Conservation (phyloP, 92 coral and sea anemone genomes). For the Porites evermanni region DNA sequence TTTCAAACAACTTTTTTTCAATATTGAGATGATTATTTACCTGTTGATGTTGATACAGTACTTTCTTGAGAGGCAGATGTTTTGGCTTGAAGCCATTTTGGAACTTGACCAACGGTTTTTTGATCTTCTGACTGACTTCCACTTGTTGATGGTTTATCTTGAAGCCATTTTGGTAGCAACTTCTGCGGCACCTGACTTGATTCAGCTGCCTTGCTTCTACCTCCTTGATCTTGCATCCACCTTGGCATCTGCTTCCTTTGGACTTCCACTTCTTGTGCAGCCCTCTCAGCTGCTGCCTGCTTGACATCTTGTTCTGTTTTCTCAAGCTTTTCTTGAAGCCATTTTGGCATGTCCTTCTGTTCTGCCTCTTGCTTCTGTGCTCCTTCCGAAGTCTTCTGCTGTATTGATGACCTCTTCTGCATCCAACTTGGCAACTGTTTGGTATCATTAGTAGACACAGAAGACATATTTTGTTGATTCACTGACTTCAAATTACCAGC, state of each 20-base stretch:
- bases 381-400: conserved; percentile 16
- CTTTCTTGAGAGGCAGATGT: conserved; percentile 11
- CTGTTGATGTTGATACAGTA: conserved; percentile 17
- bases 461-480: conserved; percentile 25
- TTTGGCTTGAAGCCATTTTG: conserved; percentile 75
- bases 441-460: conserved; percentile 17
- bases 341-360: conserved; percentile 40
- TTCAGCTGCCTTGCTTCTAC: neutral
- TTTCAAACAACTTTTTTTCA: neutral
- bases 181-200: conserved; percentile 10
- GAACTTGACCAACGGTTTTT: conserved; percentile 32
- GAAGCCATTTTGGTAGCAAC: conserved; percentile 59
- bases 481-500: neutral
- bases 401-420: conserved; percentile 30
- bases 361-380: neutral
- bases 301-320: conserved; percentile 31
- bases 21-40: neutral
- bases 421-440: conserved; percentile 57
- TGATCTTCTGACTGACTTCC: conserved; percentile 9
- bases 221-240: conserved; percentile 63
- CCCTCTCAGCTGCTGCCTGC: conserved; percentile 32
- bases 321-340: conserved; percentile 52
- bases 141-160: conserved; percentile 9
- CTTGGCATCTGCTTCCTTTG: conserved; percentile 63
- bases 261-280: conserved; percentile 13